Conservation (phyloP, 2,797 vertebrate genomes). For the Peromyscus eremicus region DNA sequence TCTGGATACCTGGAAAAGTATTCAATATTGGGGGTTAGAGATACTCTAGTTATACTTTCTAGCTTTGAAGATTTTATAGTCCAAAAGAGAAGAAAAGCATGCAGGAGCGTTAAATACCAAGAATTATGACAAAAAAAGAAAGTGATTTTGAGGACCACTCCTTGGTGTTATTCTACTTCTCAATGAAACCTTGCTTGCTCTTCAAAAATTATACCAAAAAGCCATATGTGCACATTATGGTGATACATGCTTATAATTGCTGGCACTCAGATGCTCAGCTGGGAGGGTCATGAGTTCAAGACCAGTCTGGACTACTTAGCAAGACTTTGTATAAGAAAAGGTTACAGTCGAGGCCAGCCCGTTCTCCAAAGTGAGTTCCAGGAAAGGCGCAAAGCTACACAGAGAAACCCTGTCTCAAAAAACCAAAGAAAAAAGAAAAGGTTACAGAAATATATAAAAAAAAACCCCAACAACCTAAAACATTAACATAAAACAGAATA, state of each 20-base stretch:
- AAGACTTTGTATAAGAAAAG: too few relatives aligned
- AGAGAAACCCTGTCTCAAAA: too few relatives aligned
- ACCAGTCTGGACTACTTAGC: neutral
- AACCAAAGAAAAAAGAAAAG: too few relatives aligned
- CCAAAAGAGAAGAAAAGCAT: constrained; percentile 2
- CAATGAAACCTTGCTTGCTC: neutral
- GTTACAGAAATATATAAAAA: too few relatives aligned
- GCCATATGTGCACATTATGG: too few relatives aligned
- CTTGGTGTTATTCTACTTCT: neutral
- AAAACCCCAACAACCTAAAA: neutral
- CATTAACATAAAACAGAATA: neutral
- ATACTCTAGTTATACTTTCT: neutral
- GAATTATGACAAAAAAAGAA: neutral
- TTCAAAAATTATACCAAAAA: too few relatives aligned
- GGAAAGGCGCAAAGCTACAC: too few relatives aligned
- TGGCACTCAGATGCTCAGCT: too few relatives aligned
- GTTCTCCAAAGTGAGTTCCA: too few relatives aligned
- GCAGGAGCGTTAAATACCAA: neutral
- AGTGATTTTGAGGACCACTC: neutral
- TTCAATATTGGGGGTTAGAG: constrained; percentile 27
- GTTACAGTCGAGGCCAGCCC: too few relatives aligned
- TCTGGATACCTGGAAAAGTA: neutral
- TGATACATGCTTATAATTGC: too few relatives aligned
- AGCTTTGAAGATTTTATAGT: constrained; percentile 30
- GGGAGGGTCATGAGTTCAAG: neutral